Evolutionary conservation across 2,797 vertebrate species (phyloP).

Genomic region (Sorex maritimensis): DNA sequence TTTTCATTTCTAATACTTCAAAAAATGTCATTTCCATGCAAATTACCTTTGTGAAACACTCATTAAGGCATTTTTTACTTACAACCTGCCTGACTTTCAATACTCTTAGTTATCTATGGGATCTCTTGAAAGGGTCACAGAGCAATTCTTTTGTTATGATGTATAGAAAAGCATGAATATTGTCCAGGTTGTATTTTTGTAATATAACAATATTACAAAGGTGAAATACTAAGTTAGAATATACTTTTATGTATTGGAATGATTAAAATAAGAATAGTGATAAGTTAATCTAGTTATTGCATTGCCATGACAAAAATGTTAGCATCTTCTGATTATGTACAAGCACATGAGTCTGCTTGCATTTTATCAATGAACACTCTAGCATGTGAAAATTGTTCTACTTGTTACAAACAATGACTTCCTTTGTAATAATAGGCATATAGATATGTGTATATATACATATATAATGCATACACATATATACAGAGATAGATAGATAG

Average conservation of each 20-base stretch:
- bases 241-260: conserved; percentile 81
- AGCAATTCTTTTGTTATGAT: conserved; percentile 78
- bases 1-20: conserved; percentile 74
- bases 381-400: conserved; percentile 71
- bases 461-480: no score
- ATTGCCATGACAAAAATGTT: conserved; percentile 83
- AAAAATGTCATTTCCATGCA: conserved; percentile 88
- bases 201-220: conserved; percentile 80
- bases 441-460: no score
- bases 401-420: conserved; percentile 81
- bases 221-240: conserved; percentile 81
- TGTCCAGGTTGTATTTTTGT: conserved; percentile 83
- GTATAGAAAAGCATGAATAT: conserved; percentile 78
- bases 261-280: conserved; percentile 88
- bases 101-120: conserved; percentile 82
- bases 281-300: conserved; percentile 86
- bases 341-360: conserved; percentile 83
- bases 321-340: conserved; percentile 79
- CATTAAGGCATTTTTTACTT: conserved; percentile 87
- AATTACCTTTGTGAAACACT: conserved; percentile 87
- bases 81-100: conserved; percentile 79
- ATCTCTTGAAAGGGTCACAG: conserved; percentile 88
- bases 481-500: no score
- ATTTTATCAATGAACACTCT: conserved; percentile 79
- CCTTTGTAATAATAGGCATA: conserved; percentile 76